Conservation (phyloP, 2,888 invertebrate species). For the Urechis unicinctus region DNA sequence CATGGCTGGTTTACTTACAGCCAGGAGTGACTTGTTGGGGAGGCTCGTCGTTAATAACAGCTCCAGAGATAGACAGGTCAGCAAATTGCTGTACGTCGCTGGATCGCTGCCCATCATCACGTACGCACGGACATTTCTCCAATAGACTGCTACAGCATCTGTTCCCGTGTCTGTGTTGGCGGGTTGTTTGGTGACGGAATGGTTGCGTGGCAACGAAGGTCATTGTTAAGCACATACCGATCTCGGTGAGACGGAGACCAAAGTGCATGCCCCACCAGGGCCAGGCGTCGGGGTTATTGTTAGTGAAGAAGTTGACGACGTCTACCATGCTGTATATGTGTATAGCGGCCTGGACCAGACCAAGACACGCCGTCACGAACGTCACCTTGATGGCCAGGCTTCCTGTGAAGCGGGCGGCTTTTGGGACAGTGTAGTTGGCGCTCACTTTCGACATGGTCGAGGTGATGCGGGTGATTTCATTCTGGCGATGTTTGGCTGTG, state of each 20-base stretch:
- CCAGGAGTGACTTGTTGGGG: too few species aligned
- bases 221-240: constrained; percentile 73
- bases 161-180: too few species aligned
- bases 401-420: constrained; percentile 55
- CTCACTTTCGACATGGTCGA: constrained; percentile 29
- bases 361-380: constrained; percentile 76
- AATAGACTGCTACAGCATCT: too few species aligned
- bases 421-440: too few species aligned
- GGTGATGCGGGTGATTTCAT: constrained; percentile 26
- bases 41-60: too few species aligned
- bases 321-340: constrained; percentile 76
- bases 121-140: too few species aligned
- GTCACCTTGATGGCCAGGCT: constrained; percentile 85
- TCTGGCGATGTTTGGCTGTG: constrained; percentile 40
- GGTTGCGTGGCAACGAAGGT: constrained; percentile 78
- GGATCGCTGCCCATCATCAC: too few species aligned
- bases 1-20: too few species aligned
- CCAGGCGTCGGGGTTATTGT: constrained; percentile 60
- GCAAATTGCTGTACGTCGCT: too few species aligned
- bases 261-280: constrained; percentile 88
- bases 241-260: constrained; percentile 75
- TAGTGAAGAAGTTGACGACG: constrained; percentile 52
- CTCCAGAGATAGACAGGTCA: too few species aligned
- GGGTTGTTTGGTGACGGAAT: constrained; percentile 35
- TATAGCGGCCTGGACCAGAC: constrained; percentile 73